A percentile compares a stretch with the other conserved stretches of the same genome.
Evolutionary conservation across 2,888 invertebrate genomes (phyloP).

Genomic region (Lottia gigantea): DNA sequence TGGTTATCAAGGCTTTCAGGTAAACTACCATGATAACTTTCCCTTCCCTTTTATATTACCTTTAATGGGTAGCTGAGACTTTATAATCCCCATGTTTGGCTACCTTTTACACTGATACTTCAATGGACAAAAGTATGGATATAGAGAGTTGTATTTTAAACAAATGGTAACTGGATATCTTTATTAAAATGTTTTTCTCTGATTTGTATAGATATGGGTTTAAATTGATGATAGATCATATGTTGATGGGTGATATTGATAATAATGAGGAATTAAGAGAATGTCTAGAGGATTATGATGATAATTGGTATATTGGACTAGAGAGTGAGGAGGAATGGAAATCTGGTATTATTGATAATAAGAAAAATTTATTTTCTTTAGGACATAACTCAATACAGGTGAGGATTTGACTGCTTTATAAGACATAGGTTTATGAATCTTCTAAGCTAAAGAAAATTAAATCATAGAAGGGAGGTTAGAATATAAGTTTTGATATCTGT

Average conservation of each 20-base stretch:
- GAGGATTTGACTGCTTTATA: constrained; percentile 7
- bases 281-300: constrained; percentile 63
- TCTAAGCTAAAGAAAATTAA: no score
- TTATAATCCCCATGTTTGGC: no score
- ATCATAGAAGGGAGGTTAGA: no score
- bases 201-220: constrained; percentile 63
- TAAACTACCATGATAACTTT: constrained; percentile 29
- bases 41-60: neutral
- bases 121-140: no score
- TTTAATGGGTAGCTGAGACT: no score
- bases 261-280: constrained; percentile 64
- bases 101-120: no score
- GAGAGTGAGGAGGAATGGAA: constrained; percentile 66
- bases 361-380: constrained; percentile 65
- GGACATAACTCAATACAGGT: constrained; percentile 60
- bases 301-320: constrained; percentile 67
- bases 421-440: no score
- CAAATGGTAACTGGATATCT: no score
- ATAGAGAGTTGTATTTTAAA: no score
- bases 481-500: no score
- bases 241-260: constrained; percentile 62
- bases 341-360: constrained; percentile 61
- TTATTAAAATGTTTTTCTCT: no score
- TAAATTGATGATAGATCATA: constrained; percentile 69
- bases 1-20: constrained; percentile 66